Percentiles rank a stretch among this genome's conserved stretches.
Conservation (phyloP, 2,113 vertebrate genomes). For the Hemiscyllium ocellatum region DNA sequence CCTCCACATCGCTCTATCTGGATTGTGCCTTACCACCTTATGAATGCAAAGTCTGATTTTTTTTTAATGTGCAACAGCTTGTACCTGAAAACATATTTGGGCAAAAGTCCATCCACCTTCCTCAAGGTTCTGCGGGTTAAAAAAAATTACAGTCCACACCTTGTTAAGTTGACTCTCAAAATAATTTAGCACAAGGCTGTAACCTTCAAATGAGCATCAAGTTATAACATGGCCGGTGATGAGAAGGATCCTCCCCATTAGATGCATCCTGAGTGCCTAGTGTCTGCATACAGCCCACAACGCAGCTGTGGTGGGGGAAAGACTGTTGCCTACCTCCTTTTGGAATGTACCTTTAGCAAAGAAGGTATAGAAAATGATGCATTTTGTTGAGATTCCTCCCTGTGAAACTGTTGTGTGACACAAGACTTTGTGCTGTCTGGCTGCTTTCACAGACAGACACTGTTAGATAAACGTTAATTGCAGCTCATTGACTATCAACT, state of each 20-base stretch:
- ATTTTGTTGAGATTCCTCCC: not conserved
- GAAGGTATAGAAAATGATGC: not conserved
- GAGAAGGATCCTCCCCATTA: too few species aligned
- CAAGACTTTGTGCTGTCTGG: not conserved
- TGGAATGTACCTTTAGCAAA: not conserved
- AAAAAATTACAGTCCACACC: not conserved
- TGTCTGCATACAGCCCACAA: too few species aligned
- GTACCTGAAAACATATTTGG: not conserved
- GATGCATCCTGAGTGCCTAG: too few species aligned
- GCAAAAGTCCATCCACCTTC: not conserved
- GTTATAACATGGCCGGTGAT: not conserved
- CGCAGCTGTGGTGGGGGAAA: too few species aligned
- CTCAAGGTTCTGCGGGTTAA: not conserved
- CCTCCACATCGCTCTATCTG: not conserved
- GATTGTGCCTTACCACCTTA: too few species aligned
- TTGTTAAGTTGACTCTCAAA: not conserved
- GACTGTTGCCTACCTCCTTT: not conserved
- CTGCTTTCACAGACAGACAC: not conserved
- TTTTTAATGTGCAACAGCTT: not conserved
- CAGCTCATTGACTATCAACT: not conserved
- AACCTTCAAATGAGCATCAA: not conserved
- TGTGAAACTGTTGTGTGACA: not conserved
- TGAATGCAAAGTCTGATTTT: too few species aligned
- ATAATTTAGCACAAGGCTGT: not conserved
- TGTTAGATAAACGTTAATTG: not conserved